Conservation (phyloP, 2,888 invertebrate genomes). For the Punctoribates punctum region DNA sequence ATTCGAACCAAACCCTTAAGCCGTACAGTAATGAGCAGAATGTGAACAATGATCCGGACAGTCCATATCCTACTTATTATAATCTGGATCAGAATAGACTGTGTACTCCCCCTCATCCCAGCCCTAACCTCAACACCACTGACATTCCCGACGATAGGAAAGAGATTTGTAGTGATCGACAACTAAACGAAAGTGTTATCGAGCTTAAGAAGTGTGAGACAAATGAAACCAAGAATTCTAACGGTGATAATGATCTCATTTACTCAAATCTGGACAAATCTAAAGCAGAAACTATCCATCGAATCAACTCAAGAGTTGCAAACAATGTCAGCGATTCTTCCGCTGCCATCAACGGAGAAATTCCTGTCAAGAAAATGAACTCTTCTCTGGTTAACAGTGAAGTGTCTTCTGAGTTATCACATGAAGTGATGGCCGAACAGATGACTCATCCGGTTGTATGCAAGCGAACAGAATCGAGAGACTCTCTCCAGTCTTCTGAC, state of each 20-base stretch:
- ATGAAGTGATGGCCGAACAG: background rate
- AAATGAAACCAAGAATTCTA: background rate
- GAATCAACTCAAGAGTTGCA: background rate
- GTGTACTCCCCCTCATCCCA: conserved; percentile 47
- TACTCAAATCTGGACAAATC: conserved; percentile 2
- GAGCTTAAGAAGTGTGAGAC: conserved; percentile 30
- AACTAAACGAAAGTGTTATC: conserved; percentile 17
- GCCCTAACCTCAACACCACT: background rate
- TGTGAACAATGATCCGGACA: conserved; percentile 45
- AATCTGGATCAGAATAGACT: conserved; percentile 48
- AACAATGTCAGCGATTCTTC: background rate
- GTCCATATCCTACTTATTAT: conserved; percentile 48
- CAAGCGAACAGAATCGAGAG: conserved; percentile 28
- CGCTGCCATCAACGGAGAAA: background rate
- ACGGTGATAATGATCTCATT: conserved; percentile 22
- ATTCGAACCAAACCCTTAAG: conserved; percentile 1
- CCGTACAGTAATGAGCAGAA: conserved; percentile 35
- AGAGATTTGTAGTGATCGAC: conserved; percentile 18
- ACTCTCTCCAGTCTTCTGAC: conserved; percentile 36
- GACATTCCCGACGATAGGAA: conserved; percentile 16
- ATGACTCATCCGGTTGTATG: background rate
- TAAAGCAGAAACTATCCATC: background rate
- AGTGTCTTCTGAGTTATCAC: background rate
- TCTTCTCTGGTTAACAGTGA: background rate
- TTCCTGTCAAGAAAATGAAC: background rate